Base-by-base conservation (phyloP, 2,888 invertebrate genomes). In the Netelia melanura region DNA sequence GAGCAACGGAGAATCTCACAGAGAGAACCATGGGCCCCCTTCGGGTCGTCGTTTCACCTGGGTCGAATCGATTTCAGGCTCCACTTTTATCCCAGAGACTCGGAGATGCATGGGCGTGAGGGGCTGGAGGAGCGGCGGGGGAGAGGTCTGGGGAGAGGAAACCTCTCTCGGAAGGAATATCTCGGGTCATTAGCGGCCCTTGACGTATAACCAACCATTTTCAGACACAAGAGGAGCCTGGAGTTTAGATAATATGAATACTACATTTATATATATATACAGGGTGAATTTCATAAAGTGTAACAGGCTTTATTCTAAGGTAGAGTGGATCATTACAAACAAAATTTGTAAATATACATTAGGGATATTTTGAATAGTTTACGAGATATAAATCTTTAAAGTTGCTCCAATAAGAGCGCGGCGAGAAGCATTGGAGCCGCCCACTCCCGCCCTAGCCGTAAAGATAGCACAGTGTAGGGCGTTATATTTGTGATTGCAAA, bases 1-100 rank as follows among this genome's bases (percentile, higher is more conserved):
- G 14, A 48, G 48, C 48, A 48, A 14, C 30, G 10, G 8, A 48
- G 48, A 48, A 48, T 48, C 48, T 48, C 48, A 48, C 48, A 48
- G 48, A 48, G 48, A 38, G 38, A 0, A 38, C 58, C 48, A 48
- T 17, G 23, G 25, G 74, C 23, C 56, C 77, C 11, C 54, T 77
- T 30, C 68, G 48, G 11, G 38, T 52, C 58, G 25, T 62, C 67
- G 43, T 62, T 67, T 44, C 72, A 81, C 77, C 81, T 78, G 81
- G 74, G 70, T 81, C 84, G 81, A 84, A 81, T 84, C 74, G 78
- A 78, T 84, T 81, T 78, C 68, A 74, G 77, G 68, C 67, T 72
- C 71, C 80, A 76, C 71, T 81, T 81, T 78, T 70, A 52, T 78
- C 70, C 43, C 30, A 38, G 64, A 23, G 8, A 43, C 23, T n/a